Percentiles rank a stretch among this genome's conserved stretches.
Conservation (phyloP, 1,140 invertebrate species). For the Hormaphis cornu region DNA sequence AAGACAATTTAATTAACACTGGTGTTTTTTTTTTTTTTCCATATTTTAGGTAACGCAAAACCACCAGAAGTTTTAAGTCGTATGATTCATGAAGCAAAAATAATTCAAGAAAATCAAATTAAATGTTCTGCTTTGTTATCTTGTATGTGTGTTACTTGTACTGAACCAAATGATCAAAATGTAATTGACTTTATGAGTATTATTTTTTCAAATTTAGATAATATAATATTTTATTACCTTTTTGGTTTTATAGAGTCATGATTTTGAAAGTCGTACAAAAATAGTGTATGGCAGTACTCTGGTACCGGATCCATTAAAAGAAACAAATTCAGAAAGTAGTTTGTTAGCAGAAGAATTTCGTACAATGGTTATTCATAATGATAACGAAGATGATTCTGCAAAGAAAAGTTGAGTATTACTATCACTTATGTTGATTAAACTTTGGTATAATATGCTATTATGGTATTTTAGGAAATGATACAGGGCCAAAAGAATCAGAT, state of each 20-base stretch:
- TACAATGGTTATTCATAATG: constrained; percentile 92
- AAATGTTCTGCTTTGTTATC: constrained; percentile 37
- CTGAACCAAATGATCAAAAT: constrained; percentile 4
- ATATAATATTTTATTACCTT: not conserved
- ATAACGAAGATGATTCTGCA: constrained; percentile 73
- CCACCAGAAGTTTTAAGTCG: constrained; percentile 69
- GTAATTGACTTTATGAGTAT: not conserved
- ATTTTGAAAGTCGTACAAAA: constrained; percentile 49
- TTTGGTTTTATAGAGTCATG: constrained; percentile 42
- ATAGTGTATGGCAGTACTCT: constrained; percentile 45
- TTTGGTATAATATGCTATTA: not conserved
- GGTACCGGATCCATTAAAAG: constrained; percentile 46
- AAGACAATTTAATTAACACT: no score
- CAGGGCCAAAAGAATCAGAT: constrained; percentile 59
- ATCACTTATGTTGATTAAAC: not conserved
- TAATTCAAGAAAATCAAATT: constrained; percentile 76
- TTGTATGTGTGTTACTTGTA: not conserved
- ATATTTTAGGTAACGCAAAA: constrained; percentile 62
- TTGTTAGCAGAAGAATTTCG: constrained; percentile 58
- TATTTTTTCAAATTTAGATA: not conserved
- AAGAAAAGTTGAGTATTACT: constrained; percentile 65
- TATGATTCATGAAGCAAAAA: constrained; percentile 88
- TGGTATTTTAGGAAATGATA: constrained; percentile 62
- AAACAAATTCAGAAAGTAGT: constrained; percentile 37
- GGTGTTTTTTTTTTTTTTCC: no score